These are phyloP conservation scores for Daboia siamensis DNA, from an alignment of 2,113 vertebrate genomes.

Conservation along the genomic window DNA sequence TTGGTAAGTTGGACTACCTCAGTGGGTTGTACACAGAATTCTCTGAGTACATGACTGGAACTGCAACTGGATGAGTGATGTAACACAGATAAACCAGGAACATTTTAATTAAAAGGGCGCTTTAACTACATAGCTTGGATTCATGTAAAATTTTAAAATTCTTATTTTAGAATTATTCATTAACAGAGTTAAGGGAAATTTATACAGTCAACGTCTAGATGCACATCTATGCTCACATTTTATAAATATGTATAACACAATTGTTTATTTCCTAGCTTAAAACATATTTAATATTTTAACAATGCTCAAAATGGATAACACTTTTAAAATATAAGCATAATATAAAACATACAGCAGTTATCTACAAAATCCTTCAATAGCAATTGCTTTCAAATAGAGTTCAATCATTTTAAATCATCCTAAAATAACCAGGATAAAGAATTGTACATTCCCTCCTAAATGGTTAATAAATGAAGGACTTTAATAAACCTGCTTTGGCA, in stretches of 20 bases:
- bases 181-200: background rate
- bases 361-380: background rate
- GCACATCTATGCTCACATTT: accelerated
- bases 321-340: background rate
- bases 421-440: background rate
- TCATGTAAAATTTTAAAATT: background rate
- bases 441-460: background rate
- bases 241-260: conserved; percentile 14
- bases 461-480: background rate
- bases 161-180: background rate
- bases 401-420: background rate
- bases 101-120: background rate
- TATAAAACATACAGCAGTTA: background rate
- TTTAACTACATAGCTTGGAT: background rate
- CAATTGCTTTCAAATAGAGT: background rate
- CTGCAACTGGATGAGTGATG: background rate
- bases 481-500: background rate
- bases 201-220: conserved; percentile 35
- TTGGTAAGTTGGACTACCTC: background rate
- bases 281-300: background rate
- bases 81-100: background rate
- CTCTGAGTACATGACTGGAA: background rate
- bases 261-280: background rate
- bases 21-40: background rate
- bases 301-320: background rate